phyloP scores from a whole-genome alignment of 2,797 vertebrate species.

The Phaenicophaeus curvirostris region DNA sequence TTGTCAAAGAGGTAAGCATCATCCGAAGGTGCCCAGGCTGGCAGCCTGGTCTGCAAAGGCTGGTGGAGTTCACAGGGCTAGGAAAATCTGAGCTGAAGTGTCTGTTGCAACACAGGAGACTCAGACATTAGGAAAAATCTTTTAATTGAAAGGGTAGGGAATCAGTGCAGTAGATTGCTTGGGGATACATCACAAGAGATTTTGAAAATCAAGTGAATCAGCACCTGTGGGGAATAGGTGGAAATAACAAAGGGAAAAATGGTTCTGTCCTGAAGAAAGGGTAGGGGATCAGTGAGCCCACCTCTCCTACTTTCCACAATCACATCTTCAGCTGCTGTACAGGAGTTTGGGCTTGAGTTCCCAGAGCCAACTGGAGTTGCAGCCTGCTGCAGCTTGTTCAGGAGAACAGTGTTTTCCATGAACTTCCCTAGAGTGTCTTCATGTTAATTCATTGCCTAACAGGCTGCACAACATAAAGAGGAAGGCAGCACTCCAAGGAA shows the following conservation, averaged over 20 bases:
- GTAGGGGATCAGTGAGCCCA: not conserved
- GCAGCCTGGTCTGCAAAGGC: not conserved
- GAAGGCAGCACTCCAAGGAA: conserved; percentile 25
- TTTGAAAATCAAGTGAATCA: not conserved
- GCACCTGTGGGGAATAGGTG: not conserved
- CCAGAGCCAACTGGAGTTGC: not conserved
- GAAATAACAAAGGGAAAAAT: not conserved
- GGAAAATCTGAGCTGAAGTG: not conserved
- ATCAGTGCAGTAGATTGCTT: not conserved
- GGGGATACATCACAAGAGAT: not conserved
- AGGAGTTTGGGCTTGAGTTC: not conserved
- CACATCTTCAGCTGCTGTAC: not conserved
- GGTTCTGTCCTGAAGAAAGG: not conserved
- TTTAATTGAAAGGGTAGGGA: not conserved
- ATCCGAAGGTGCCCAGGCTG: not conserved
- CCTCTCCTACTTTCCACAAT: not conserved
- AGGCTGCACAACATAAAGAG: not conserved
- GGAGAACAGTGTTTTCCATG: not conserved
- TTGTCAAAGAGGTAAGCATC: not conserved
- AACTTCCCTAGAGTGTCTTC: not conserved
- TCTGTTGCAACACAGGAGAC: not conserved
- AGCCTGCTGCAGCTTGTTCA: not conserved
- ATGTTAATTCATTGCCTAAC: not conserved
- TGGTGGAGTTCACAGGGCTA: not conserved
- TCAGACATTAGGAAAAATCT: not conserved